These are phyloP conservation scores for Liopterus haemorrhoidalis DNA, from an alignment of 2,888 invertebrate genomes.

Conservation along the genomic window DNA sequence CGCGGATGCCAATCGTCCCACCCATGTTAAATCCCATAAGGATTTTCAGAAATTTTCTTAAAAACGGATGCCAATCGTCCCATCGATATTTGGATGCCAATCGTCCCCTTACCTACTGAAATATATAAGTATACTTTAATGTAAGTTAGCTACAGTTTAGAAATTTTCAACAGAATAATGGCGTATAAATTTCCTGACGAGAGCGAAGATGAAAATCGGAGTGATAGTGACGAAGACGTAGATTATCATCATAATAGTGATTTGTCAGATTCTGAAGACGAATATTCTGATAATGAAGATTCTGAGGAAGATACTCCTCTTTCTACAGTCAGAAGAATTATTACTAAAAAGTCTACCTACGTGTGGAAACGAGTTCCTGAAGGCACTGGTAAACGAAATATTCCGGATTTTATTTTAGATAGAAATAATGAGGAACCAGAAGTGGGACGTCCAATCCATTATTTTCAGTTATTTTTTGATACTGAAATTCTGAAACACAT, in stretches of 20 bases:
- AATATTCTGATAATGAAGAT: conserved; percentile 1
- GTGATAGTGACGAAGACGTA: too few species aligned
- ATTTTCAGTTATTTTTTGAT: conserved; percentile 13
- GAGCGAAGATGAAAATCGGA: neutral
- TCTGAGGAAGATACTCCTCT: too few species aligned
- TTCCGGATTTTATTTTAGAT: too few species aligned
- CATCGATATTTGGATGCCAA: too few species aligned
- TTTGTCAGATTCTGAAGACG: neutral
- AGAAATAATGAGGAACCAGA: neutral
- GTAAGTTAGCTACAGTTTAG: too few species aligned
- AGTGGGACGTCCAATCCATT: conserved; percentile 13
- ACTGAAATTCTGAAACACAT: conserved; percentile 6
- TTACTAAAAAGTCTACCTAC: neutral
- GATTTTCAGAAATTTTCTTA: too few species aligned
- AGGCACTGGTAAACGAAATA: too few species aligned
- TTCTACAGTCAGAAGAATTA: neutral
- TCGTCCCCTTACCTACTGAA: too few species aligned
- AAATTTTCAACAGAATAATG: neutral
- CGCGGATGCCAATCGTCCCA: too few species aligned
- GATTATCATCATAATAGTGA: neutral
- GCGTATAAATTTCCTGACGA: neutral
- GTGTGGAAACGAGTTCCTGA: neutral
- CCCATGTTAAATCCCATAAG: too few species aligned
- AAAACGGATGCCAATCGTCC: too few species aligned
- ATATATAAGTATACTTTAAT: too few species aligned